A percentile compares a stretch with the other conserved stretches of the same genome.
These are phyloP conservation scores for Dicaeum eximium DNA, from an alignment of 2,113 vertebrate species.

Conservation along the genomic window DNA sequence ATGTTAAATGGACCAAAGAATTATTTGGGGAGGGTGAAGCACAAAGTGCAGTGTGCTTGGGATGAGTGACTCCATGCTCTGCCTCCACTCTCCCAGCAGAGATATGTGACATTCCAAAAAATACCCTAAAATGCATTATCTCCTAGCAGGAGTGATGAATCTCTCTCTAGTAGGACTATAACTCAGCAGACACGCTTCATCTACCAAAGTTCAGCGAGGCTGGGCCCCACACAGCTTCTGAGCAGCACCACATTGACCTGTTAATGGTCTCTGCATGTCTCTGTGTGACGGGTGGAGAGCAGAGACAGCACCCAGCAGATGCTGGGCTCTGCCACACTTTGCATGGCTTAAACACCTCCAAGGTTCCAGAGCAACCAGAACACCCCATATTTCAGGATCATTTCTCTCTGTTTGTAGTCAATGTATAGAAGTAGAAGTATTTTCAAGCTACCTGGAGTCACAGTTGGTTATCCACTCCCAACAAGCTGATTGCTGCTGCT, in stretches of 20 bases:
- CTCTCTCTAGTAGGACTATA: not conserved
- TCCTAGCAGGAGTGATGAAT: not conserved
- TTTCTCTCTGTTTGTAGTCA: not conserved
- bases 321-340: not conserved
- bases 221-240: not conserved
- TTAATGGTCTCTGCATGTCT: not conserved
- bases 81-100: not conserved
- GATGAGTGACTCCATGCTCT: not conserved
- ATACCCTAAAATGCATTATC: not conserved
- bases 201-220: not conserved
- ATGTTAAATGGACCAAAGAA: not conserved
- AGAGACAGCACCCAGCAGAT: not conserved
- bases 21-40: not conserved
- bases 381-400: not conserved
- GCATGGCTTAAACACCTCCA: not conserved
- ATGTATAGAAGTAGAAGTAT: not conserved
- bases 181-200: not conserved
- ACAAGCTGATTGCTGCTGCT: conserved; percentile 7
- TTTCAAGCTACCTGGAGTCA: not conserved
- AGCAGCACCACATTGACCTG: not conserved
- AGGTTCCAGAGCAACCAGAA: not conserved
- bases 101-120: not conserved
- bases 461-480: not conserved
- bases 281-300: not conserved
- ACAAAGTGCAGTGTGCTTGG: not conserved